Conservation (phyloP, 1,140 invertebrate genomes). For the Bombus turneri region DNA sequence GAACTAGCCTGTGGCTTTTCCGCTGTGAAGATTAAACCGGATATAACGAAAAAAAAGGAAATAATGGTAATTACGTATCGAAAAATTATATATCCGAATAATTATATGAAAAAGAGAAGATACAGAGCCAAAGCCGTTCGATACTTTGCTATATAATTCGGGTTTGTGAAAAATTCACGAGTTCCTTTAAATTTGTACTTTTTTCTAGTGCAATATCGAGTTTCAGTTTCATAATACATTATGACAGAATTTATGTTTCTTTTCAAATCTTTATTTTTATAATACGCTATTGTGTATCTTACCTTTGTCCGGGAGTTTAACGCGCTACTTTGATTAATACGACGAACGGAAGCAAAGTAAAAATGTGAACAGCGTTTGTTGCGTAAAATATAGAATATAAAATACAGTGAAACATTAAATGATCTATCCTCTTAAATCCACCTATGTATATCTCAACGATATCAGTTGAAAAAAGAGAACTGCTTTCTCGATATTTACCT, state of each 20-base stretch:
- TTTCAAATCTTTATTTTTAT: too few species aligned
- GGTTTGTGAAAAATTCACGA: background rate
- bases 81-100: background rate
- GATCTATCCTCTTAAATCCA: too few species aligned
- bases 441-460: background rate
- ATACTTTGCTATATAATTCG: background rate
- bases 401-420: too few species aligned
- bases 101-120: background rate
- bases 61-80: background rate
- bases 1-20: background rate
- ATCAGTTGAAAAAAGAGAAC: background rate
- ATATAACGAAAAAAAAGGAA: background rate
- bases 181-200: background rate
- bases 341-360: too few species aligned
- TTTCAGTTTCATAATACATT: background rate
- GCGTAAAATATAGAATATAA: too few species aligned
- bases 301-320: too few species aligned
- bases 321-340: too few species aligned
- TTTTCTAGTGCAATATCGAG: too few species aligned
- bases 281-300: too few species aligned
- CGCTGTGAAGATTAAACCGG: background rate
- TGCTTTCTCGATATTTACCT: background rate
- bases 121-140: background rate
- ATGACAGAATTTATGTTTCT: too few species aligned
- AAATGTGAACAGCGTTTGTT: too few species aligned